Evolutionary conservation across 2,888 invertebrate species (phyloP).

Genomic region (Temnothorax unifasciatus): DNA sequence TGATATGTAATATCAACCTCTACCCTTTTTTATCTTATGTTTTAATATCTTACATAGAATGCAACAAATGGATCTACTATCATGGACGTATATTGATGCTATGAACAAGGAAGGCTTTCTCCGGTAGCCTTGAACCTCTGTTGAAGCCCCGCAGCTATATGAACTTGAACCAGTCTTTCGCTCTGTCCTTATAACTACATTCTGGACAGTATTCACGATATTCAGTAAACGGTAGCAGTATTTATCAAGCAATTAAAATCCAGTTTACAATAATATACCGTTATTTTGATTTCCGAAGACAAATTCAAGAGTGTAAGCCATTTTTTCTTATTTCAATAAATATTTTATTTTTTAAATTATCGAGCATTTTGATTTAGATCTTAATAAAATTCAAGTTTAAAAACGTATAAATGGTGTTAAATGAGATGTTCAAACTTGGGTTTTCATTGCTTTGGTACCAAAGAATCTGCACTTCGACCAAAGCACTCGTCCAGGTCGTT

Average conservation of each 20-base stretch:
- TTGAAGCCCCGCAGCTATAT: constrained; percentile 78
- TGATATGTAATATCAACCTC: neutral
- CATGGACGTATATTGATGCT: constrained; percentile 51
- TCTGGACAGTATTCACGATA: neutral
- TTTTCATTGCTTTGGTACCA: neutral
- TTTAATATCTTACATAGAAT: neutral
- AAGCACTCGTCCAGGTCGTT: constrained; percentile 56
- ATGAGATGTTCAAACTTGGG: neutral
- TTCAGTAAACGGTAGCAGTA: neutral
- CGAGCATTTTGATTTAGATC: neutral
- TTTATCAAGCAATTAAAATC: neutral
- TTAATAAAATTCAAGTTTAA: neutral
- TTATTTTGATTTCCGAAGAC: neutral
- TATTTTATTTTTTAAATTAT: constrained; percentile 1
- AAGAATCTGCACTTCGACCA: constrained; percentile 74
- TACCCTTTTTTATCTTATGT: neutral
- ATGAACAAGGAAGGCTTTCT: constrained; percentile 83
- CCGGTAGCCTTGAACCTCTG: constrained; percentile 80
- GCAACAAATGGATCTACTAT: neutral
- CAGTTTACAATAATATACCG: neutral
- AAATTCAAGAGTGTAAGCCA: neutral
- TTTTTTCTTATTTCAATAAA: neutral
- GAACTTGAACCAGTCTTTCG: constrained; percentile 84
- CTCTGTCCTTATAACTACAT: constrained; percentile 62
- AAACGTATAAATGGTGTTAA: neutral